These are phyloP conservation scores for Aulostomus chinensis DNA, from an alignment of 2,797 vertebrate species.

Conservation along the genomic window DNA sequence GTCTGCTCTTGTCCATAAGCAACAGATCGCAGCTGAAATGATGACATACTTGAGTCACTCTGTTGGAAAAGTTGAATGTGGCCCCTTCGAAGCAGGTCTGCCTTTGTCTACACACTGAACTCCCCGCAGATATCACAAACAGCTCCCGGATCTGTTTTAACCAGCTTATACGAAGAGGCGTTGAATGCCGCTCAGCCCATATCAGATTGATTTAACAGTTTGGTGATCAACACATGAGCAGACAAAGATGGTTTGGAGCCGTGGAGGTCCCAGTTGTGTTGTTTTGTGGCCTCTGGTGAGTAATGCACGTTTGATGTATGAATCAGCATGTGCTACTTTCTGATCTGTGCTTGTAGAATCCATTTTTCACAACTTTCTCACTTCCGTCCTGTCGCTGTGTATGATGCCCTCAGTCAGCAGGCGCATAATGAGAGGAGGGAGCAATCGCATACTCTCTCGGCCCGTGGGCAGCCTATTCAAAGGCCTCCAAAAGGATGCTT, in stretches of 20 bases:
- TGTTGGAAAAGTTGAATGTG: slow-evolving; percentile 23
- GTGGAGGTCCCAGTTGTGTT: slow-evolving; percentile 5
- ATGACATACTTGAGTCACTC: slow-evolving; percentile 45
- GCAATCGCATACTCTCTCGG: background rate
- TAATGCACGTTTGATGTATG: slow-evolving; percentile 39
- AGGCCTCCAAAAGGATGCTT: slow-evolving; percentile 26
- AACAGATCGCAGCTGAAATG: slow-evolving; percentile 26
- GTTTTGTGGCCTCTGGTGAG: slow-evolving; percentile 23
- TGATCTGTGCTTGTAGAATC: slow-evolving; percentile 25
- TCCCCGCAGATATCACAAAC: slow-evolving; percentile 6
- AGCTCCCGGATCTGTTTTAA: background rate
- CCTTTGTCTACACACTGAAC: slow-evolving; percentile 1
- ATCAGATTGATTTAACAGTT: slow-evolving; percentile 5
- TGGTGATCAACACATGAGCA: slow-evolving; percentile 23
- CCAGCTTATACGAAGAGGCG: no score
- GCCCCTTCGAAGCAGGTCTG: background rate
- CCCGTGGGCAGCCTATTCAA: slow-evolving; percentile 19
- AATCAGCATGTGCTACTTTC: slow-evolving; percentile 40
- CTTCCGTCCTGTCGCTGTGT: slow-evolving; percentile 44
- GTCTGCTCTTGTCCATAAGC: slow-evolving; percentile 56
- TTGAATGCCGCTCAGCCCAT: no score
- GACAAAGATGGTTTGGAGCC: slow-evolving; percentile 4
- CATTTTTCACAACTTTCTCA: slow-evolving; percentile 62
- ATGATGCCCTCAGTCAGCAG: slow-evolving; percentile 27
- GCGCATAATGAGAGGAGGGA: slow-evolving; percentile 29